Evolutionary conservation across 2,888 invertebrate genomes (phyloP).

Genomic region (Tetropium fuscum): DNA sequence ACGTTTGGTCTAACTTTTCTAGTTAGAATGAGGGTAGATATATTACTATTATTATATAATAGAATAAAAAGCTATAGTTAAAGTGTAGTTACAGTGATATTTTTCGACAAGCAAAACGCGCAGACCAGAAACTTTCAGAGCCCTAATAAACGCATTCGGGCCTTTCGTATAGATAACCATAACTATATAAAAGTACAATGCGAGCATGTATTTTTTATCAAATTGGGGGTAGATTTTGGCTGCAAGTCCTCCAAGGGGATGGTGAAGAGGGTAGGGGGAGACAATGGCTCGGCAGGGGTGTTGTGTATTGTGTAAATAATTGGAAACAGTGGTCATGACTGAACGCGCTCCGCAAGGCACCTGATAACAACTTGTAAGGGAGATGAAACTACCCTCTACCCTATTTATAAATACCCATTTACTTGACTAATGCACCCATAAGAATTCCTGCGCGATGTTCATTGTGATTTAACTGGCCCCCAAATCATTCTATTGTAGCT

Average conservation of each 20-base stretch:
- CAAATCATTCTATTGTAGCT: conserved; percentile 40
- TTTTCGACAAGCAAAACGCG: too few species aligned
- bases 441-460: conserved; percentile 55
- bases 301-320: conserved; percentile 60
- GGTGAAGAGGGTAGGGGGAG: conserved; percentile 42
- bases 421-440: conserved; percentile 60
- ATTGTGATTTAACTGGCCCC: conserved; percentile 54
- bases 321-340: conserved; percentile 62
- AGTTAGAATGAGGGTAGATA: too few species aligned
- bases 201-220: conserved; percentile 44
- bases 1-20: too few species aligned
- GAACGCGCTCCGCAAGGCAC: conserved; percentile 53
- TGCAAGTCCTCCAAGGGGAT: conserved; percentile 23
- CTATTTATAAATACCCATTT: conserved; percentile 58
- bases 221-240: conserved; percentile 27
- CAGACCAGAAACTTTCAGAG: too few species aligned
- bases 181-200: conserved; percentile 33
- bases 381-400: conserved; percentile 34
- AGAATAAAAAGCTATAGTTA: too few species aligned
- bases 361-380: conserved; percentile 56
- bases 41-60: too few species aligned
- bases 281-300: conserved; percentile 52
- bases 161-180: conserved; percentile 31
- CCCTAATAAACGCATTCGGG: conserved; percentile 10
- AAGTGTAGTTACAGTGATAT: too few species aligned